Conservation (phyloP, 1,140 invertebrate species). For the Tetraneura akinire region DNA sequence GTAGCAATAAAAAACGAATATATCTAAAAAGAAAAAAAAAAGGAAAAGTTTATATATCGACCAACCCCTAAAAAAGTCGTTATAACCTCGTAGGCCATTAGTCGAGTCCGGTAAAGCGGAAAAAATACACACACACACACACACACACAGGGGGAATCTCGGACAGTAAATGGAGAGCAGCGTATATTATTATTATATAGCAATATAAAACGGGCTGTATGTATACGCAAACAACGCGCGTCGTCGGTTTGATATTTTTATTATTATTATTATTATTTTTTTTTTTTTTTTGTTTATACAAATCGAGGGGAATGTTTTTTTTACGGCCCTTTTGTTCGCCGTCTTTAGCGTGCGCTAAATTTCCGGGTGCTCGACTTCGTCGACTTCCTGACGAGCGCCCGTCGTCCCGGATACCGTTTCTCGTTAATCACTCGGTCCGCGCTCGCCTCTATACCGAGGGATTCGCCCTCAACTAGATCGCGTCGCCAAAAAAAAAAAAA, state of each 20-base stretch:
- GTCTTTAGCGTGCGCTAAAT: slow-evolving; percentile 50
- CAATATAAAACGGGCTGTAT: slow-evolving; percentile 13
- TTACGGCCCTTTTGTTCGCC: slow-evolving; percentile 49
- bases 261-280: too few species aligned
- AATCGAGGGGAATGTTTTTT: slow-evolving; percentile 51
- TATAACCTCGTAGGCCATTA: slow-evolving; percentile 50
- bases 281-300: slow-evolving; percentile 48
- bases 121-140: slow-evolving; percentile 31
- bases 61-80: slow-evolving; percentile 48
- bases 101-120: slow-evolving; percentile 51
- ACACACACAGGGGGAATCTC: neutral
- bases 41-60: slow-evolving; percentile 42
- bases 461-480: slow-evolving; percentile 5
- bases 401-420: slow-evolving; percentile 44
- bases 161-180: neutral
- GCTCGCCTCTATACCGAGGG: neutral
- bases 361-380: slow-evolving; percentile 50
- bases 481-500: slow-evolving; percentile 15
- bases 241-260: too few species aligned
- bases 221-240: too few species aligned
- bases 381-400: slow-evolving; percentile 49
- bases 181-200: too few species aligned
- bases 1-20: slow-evolving; percentile 49
- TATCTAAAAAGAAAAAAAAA: slow-evolving; percentile 16
- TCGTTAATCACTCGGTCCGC: slow-evolving; percentile 42